phyloP scores from a whole-genome alignment of 2,888 invertebrate genomes.

The Platynereis dumerilii region DNA sequence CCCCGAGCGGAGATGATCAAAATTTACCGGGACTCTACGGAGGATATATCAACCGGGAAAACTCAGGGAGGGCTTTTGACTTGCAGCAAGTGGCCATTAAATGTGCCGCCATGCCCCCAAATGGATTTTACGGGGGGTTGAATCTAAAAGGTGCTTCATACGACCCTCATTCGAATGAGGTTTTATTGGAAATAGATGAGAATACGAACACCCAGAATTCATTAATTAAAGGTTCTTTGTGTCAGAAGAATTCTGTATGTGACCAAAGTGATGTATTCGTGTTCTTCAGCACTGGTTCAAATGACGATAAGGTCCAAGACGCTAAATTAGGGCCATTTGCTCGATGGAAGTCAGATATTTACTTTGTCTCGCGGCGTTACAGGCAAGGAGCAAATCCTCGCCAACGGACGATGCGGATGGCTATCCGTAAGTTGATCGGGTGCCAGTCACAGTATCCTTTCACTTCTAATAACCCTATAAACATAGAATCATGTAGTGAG shows the following conservation, averaged over 20 bases:
- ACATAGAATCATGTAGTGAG: neutral
- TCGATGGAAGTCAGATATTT: neutral
- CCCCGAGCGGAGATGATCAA: neutral
- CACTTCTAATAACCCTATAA: neutral
- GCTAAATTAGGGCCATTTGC: slow-evolving; percentile 4
- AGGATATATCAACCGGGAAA: neutral
- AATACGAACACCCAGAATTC: neutral
- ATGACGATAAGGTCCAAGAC: neutral
- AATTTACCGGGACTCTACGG: neutral
- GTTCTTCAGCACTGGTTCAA: neutral
- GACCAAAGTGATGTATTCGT: neutral
- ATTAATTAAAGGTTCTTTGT: neutral
- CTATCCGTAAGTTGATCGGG: neutral
- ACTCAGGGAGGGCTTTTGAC: neutral
- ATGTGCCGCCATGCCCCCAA: slow-evolving; percentile 1
- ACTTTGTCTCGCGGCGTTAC: neutral
- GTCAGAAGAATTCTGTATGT: neutral
- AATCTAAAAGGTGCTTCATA: neutral
- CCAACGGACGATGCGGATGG: neutral
- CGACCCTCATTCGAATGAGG: neutral
- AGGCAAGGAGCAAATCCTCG: neutral
- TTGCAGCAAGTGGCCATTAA: neutral
- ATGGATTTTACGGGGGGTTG: neutral
- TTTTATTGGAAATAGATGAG: neutral
- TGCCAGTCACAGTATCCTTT: slow-evolving; percentile 1